phyloP scores from a whole-genome alignment of 2,797 vertebrate genomes.

The Gymnocypris eckloni region DNA sequence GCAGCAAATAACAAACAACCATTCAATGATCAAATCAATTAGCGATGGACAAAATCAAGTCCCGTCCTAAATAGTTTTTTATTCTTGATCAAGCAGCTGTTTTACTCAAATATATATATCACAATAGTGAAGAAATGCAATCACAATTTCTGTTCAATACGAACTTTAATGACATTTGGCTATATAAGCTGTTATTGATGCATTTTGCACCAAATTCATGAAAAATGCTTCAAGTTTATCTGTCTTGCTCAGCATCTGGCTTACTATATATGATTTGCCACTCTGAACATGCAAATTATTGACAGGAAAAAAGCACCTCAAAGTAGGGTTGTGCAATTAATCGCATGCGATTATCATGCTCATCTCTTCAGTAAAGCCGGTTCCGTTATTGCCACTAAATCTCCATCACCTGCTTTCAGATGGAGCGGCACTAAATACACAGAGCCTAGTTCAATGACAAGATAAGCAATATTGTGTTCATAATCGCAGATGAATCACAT shows the following conservation, averaged over 20 bases:
- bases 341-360: too few species aligned
- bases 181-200: background rate
- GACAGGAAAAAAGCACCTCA: background rate
- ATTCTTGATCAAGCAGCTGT: background rate
- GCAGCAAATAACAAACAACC: background rate
- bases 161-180: background rate
- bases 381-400: too few species aligned
- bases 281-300: background rate
- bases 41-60: background rate
- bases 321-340: too few species aligned
- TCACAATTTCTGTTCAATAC: background rate
- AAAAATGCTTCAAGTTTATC: background rate
- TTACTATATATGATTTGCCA: too few species aligned
- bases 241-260: background rate
- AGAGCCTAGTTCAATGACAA: too few species aligned
- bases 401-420: too few species aligned
- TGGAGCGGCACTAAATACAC: too few species aligned
- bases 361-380: too few species aligned
- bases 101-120: background rate
- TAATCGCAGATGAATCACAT: too few species aligned
- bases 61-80: background rate
- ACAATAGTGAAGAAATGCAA: background rate
- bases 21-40: background rate
- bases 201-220: background rate
- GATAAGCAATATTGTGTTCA: too few species aligned